Percentiles rank a stretch among this genome's conserved stretches.
phyloP scores from a whole-genome alignment of 2,113 vertebrate genomes.

The Theristicus caerulescens region DNA sequence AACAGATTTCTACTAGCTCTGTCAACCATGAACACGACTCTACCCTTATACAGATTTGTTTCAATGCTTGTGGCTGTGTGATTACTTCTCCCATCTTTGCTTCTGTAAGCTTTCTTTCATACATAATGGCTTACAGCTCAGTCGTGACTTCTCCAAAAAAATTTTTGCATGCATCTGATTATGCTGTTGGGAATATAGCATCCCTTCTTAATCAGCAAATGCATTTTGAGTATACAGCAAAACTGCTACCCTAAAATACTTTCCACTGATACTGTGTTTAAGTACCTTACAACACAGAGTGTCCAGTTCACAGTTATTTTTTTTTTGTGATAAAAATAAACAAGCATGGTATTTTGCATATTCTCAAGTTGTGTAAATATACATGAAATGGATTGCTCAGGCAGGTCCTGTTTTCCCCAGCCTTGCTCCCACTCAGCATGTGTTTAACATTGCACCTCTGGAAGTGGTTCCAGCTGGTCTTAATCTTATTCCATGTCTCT shows the following conservation, averaged over 20 bases:
- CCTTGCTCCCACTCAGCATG: background rate
- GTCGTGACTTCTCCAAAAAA: background rate
- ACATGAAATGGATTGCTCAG: background rate
- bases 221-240: background rate
- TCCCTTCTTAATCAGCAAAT: background rate
- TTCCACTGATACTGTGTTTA: background rate
- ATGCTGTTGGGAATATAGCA: background rate
- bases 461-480: slow-evolving; percentile 10
- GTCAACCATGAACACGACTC: background rate
- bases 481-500: background rate
- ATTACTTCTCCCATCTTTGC: slow-evolving; percentile 14
- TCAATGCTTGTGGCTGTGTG: background rate
- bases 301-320: background rate
- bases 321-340: background rate
- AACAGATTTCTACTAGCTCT: background rate
- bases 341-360: background rate
- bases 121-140: slow-evolving; percentile 4
- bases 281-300: background rate
- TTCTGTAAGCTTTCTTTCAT: slow-evolving; percentile 8
- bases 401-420: background rate
- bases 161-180: background rate
- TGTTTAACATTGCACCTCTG: background rate
- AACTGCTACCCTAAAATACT: background rate
- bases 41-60: background rate
- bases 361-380: background rate